Base-by-base conservation (phyloP, 2,888 invertebrate genomes). In the Hydrotaea diabolus region DNA sequence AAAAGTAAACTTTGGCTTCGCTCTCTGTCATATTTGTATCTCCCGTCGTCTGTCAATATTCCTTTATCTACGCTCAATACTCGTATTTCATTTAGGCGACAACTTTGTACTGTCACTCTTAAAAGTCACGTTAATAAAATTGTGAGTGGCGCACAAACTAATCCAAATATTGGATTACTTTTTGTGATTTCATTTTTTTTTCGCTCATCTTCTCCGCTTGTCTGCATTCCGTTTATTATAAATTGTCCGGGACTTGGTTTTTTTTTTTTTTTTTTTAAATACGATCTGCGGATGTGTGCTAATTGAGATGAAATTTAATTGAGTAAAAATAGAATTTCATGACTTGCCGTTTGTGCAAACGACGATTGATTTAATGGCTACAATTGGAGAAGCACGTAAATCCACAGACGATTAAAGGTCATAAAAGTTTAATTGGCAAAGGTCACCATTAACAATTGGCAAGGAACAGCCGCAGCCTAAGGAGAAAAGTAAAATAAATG, bases 241-340 rank as follows among this genome's bases (percentile, higher is more conserved):
- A 43, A 7, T 49, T 49, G 49, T 15, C 3, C n/a, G 2, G 49
- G 49, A 49, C 15, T 43, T 7, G 43, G 43, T 43, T 43, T n/a
- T n/a, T n/a, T 43, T 43, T 2, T 9, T 57, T 5, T 36, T 36
- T 17, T 19, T 57, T 64, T n/a, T 5, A 23, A 77, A 36, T 11
- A 53, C 39, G 3, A 77, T 26, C 19, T 23, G 5, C 13, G 21
- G 39, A 31, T 57, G 31, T 23, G 59, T 80, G 80, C 62, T 80
- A 80, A 80, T 80, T 75, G 66, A 57, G 43, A 79, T 36, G 19
- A 75, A 36, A 57, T 80, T 71, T 59, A 71, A 75, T 76, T 75
- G 59, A 53, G 46, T 76, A 71, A 76, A 76, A 75, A 80, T 80
- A 71, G 69, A 71, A 80, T 80, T 71, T 49, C 80, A 71, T 80